A percentile compares a stretch with the other conserved stretches of the same genome.
Evolutionary conservation across 2,113 vertebrate species (phyloP).

Genomic region (Carettochelys insculpta): DNA sequence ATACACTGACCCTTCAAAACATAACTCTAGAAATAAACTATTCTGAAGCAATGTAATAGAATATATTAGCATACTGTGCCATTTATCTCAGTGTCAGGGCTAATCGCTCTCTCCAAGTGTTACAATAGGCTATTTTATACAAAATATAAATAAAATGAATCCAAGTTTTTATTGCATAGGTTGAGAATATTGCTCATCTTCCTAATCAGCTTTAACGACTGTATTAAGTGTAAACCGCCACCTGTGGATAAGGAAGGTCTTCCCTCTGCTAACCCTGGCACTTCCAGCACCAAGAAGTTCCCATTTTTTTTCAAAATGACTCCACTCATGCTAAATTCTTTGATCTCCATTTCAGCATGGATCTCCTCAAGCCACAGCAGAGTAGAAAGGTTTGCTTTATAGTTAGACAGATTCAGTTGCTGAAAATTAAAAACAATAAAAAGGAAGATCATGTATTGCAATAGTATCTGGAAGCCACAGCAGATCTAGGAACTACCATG

Average conservation of each 20-base stretch:
- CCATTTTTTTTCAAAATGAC: conserved; percentile 83
- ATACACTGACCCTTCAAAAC: background rate
- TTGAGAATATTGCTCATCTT: background rate
- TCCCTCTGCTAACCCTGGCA: conserved; percentile 87
- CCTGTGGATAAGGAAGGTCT: conserved; percentile 84
- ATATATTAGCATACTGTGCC: background rate
- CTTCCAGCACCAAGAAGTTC: conserved; percentile 82
- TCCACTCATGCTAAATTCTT: conserved; percentile 82
- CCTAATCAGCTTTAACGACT: background rate
- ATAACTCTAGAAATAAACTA: background rate
- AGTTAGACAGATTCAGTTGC: conserved; percentile 81
- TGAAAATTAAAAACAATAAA: conserved; percentile 52
- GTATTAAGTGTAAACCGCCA: background rate
- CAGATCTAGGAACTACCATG: accelerated
- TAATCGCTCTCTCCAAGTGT: background rate
- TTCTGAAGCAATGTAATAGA: background rate
- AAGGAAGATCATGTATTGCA: background rate
- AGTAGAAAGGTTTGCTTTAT: conserved; percentile 83
- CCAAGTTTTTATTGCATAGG: background rate
- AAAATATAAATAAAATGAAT: background rate
- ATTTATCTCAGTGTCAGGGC: background rate
- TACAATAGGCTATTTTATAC: background rate
- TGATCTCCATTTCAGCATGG: conserved; percentile 82
- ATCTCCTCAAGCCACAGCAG: conserved; percentile 96
- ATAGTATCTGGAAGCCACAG: background rate